Conservation (phyloP, 2,888 invertebrate genomes). For the Ceraclea dissimilis region DNA sequence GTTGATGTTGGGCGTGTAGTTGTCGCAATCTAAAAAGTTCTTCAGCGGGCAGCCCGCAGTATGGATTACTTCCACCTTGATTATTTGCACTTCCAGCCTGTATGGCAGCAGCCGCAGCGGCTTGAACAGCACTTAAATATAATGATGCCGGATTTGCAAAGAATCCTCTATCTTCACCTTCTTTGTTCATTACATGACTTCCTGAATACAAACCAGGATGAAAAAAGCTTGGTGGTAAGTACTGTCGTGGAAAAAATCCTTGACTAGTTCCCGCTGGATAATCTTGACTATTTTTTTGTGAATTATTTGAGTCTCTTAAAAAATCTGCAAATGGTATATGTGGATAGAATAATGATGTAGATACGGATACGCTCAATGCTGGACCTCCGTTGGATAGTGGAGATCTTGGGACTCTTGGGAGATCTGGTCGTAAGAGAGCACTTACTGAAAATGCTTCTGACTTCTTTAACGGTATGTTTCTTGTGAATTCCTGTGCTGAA, state of each 20-base stretch:
- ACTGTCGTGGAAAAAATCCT: slow-evolving; percentile 38
- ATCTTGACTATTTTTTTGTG: slow-evolving; percentile 28
- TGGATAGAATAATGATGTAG: slow-evolving; percentile 56
- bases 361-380: slow-evolving; percentile 41
- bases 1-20: slow-evolving; percentile 42
- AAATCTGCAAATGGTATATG: slow-evolving; percentile 56
- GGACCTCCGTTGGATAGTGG: slow-evolving; percentile 38
- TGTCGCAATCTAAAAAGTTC: slow-evolving; percentile 37
- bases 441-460: slow-evolving; percentile 81
- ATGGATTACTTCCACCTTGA: slow-evolving; percentile 31
- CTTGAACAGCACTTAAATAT: slow-evolving; percentile 62
- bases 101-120: slow-evolving; percentile 41
- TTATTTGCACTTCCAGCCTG: slow-evolving; percentile 25
- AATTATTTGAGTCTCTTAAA: slow-evolving; percentile 47
- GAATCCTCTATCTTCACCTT: slow-evolving; percentile 39
- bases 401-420: slow-evolving; percentile 49
- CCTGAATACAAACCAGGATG: slow-evolving; percentile 44
- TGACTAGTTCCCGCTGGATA: slow-evolving; percentile 32
- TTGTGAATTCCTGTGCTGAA: slow-evolving; percentile 31
- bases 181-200: slow-evolving; percentile 31
- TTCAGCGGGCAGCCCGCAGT: slow-evolving; percentile 38
- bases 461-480: slow-evolving; percentile 43
- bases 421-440: slow-evolving; percentile 72
- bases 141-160: slow-evolving; percentile 45
- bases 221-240: slow-evolving; percentile 48